These are phyloP conservation scores for Eumaeus atala DNA, from an alignment of 1,140 invertebrate species.

Conservation along the genomic window DNA sequence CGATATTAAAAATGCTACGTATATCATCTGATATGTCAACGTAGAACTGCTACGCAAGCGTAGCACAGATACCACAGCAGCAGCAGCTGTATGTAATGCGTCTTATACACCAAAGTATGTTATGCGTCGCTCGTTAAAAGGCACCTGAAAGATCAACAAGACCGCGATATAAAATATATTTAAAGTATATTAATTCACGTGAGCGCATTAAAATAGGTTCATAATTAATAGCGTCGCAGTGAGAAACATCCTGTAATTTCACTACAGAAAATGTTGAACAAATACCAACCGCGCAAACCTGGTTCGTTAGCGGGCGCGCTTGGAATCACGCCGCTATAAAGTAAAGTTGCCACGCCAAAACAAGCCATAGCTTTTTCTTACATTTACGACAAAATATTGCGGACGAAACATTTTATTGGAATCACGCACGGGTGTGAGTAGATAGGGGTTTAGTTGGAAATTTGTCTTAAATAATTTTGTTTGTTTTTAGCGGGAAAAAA, in stretches of 20 bases:
- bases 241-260: conserved; percentile 19
- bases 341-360: conserved; percentile 17
- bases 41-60: no score
- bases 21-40: no score
- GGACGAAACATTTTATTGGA: conserved; percentile 10
- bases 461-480: no score
- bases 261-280: conserved; percentile 18
- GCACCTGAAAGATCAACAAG: no score
- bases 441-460: no score
- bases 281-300: conserved; percentile 15
- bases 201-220: conserved; percentile 9
- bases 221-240: conserved; percentile 13
- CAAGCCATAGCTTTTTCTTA: conserved; percentile 15
- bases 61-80: no score
- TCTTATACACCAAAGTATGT: no score
- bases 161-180: neutral
- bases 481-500: no score
- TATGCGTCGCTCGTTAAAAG: no score
- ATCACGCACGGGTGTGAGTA: neutral
- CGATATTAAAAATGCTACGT: no score
- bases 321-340: conserved; percentile 23
- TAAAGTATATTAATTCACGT: conserved; percentile 6
- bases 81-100: no score
- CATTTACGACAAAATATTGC: conserved; percentile 14
- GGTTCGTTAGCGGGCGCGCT: conserved; percentile 20